Base-by-base conservation (phyloP, 2,888 invertebrate species). In the Acleris sparsana region DNA sequence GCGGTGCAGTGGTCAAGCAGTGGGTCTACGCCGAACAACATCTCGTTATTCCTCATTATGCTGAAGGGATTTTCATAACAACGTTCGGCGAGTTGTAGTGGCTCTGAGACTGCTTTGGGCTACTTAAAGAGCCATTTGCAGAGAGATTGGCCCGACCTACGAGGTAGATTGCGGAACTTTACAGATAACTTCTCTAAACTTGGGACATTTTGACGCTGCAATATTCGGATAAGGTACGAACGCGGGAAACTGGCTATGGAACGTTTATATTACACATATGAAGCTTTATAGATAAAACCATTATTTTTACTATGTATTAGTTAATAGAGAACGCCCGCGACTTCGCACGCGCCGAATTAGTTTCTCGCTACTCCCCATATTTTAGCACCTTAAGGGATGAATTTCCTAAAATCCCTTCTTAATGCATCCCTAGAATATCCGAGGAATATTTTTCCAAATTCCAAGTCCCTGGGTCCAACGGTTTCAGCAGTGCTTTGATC, bases 151-250 rank as follows among this genome's bases (percentile, higher is more conserved):
- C 82, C 80, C 86, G 81, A 86, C 87, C 87, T 87, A 86, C 84
- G 82, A 87, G 87, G 87, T 89, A 89, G 87, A 91, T 90, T 87
- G 87, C 83, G 72, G 79, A 92, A 92, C 87, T 91, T 91, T 79
- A 80, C 78, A 88, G 85, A 91, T 92, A 91, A 88, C 89, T 90
- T 84, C 81, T 80, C 83, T 73, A 82, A 92, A 92, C 90, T 92
- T 90, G 76, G 86, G 83, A 86, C 89, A 83, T 89, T 91, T 89
- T 90, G 89, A 88, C 84, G 84, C 85, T 87, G 85, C 88, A 89
- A 87, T 88, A 88, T 85, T 89, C 80, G 82, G 88, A 89, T 89
- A 88, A 89, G 86, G 87, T 91, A 88, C 86, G 85, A 83, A 84
- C 87, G 85, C 82, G 84, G 85, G 89, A 88, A 89, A 90, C 89